Evolutionary conservation across 2,797 vertebrate species (phyloP), one percentile per base, ranked within the genome.

Genomic region (Brachymystax lenok): DNA sequence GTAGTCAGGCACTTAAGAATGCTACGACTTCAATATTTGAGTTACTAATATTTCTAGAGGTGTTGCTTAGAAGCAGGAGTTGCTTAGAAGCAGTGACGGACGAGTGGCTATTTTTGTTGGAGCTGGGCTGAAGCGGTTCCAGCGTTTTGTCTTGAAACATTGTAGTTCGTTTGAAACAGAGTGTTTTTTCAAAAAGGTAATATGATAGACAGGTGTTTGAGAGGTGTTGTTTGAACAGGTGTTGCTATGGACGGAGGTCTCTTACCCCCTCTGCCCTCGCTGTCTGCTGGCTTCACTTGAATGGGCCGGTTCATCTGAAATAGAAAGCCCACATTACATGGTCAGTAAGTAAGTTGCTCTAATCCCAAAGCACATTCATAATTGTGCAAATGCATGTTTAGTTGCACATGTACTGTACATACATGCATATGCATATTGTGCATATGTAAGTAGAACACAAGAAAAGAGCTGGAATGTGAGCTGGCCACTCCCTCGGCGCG

Each of bases 211-310:
- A 5, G 28, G 54, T 51, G 78, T 6, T 63, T 33, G 30, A 59
- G 78, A 63, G 40, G 69, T 19, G 75, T 50, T 87, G 84, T 90
- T 86, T 89, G 85, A 80, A 83, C 82, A 87, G 86, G 82, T 85
- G 83, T 54, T 67, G 78, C 73, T 81, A 74, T 77, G 59, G 50
- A 46, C 66, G 14, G 64, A 52, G 40, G 78, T 82, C 79, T 86
- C 87, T 96, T 97, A 99, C 98, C 98, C 96, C 98, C 98, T 92
- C 98, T 96, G 88, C 97, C 98, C 89, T 99, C 98, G 51, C 98
- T 99, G 96, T 99, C 98, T 0, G 98, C 98, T 0, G 98, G 98
- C 77, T 99, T 99, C 95, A 99, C 98, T 92, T 99, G 98, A 92
- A 99, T 99, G 3, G 98, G 98, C 13, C 98, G 96, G 69, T 98